These are phyloP conservation scores for Anguilla japonica DNA, from an alignment of 2,113 vertebrate genomes.

Conservation along the genomic window DNA sequence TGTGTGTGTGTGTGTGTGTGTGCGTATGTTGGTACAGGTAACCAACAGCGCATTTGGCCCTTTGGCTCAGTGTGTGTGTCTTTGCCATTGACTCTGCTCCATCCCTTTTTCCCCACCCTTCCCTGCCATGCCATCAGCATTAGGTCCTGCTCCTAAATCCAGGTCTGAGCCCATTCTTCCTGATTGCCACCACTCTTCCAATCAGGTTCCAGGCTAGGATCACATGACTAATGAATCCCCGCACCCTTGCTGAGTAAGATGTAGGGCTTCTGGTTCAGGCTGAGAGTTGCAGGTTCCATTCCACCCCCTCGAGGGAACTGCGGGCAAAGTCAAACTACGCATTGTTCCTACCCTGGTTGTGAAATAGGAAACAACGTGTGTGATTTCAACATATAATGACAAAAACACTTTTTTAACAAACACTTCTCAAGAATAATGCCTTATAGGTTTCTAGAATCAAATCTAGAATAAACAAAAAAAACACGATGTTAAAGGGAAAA, in stretches of 20 bases:
- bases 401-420: too few relatives aligned
- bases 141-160: neutral
- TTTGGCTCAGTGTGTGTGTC: neutral
- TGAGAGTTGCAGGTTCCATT: neutral
- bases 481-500: neutral
- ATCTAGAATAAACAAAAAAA: neutral
- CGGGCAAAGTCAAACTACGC: neutral
- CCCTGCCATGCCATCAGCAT: too few relatives aligned
- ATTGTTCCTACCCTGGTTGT: neutral
- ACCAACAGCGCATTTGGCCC: too few relatives aligned
- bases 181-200: neutral
- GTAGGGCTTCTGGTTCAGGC: too few relatives aligned
- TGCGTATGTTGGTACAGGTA: neutral
- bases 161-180: neutral
- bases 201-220: too few relatives aligned
- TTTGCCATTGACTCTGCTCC: neutral
- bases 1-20: neutral
- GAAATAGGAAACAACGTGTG: neutral
- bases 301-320: neutral
- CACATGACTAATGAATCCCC: too few relatives aligned
- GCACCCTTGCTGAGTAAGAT: neutral
- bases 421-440: too few relatives aligned
- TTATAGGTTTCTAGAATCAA: too few relatives aligned
- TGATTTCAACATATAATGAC: too few relatives aligned
- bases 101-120: too few relatives aligned